Conservation (phyloP, 2,797 vertebrate genomes). For the Poeciliopsis presidionis region DNA sequence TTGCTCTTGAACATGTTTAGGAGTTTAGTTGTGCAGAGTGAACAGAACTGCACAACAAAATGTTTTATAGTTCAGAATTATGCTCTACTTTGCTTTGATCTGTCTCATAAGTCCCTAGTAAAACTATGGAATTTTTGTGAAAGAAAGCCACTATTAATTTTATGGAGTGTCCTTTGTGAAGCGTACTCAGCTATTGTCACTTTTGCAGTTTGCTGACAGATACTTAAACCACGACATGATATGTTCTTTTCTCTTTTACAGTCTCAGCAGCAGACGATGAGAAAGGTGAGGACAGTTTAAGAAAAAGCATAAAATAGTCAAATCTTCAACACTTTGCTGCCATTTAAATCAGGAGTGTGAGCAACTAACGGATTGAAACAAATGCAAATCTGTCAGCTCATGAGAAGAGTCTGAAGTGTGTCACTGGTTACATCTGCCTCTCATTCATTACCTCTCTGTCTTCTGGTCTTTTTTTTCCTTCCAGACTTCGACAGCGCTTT, state of each 20-base stretch:
- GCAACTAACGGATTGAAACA: constrained; percentile 35
- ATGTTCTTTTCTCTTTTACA: constrained; percentile 34
- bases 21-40: not conserved
- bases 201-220: constrained; percentile 36
- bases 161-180: not conserved
- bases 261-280: constrained; percentile 50
- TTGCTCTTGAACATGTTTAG: not conserved
- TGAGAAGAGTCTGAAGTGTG: constrained; percentile 49
- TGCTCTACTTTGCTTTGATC: not conserved
- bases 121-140: not conserved
- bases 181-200: not conserved
- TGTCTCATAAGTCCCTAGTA: not conserved
- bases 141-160: not conserved
- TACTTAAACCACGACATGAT: constrained; percentile 15
- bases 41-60: not conserved
- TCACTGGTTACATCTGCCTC: constrained; percentile 49
- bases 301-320: constrained; percentile 16
- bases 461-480: constrained; percentile 21
- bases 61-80: too few relatives aligned
- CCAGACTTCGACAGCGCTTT: constrained; percentile 79
- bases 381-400: constrained; percentile 45
- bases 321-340: constrained; percentile 21
- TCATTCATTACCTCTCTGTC: constrained; percentile 40
- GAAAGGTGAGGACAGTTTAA: constrained; percentile 64
- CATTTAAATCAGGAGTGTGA: constrained; percentile 41